These are phyloP conservation scores for Ptychoptera albimana DNA, from an alignment of 2,888 invertebrate species.

Conservation along the genomic window DNA sequence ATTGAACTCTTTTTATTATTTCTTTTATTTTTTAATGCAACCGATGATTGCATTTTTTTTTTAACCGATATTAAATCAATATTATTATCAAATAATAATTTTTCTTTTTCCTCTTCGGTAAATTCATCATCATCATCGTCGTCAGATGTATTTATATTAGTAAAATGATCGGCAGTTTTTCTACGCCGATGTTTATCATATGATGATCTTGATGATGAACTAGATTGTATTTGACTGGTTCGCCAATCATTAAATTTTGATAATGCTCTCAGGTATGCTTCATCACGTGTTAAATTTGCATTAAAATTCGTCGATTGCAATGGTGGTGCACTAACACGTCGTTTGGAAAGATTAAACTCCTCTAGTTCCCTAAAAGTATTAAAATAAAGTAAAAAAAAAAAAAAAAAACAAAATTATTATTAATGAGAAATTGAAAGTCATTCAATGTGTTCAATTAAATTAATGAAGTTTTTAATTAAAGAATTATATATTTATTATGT, in stretches of 20 bases:
- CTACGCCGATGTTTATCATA: neutral
- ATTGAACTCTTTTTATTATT: neutral
- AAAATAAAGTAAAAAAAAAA: too few relatives aligned
- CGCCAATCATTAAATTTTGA: slow-evolving; percentile 17
- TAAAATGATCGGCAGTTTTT: neutral
- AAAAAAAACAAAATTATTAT: neutral
- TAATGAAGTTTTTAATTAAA: too few relatives aligned
- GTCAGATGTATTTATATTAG: neutral
- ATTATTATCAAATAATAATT: too few relatives aligned
- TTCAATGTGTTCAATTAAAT: too few relatives aligned
- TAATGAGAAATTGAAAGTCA: neutral
- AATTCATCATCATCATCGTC: neutral
- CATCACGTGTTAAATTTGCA: slow-evolving; percentile 12
- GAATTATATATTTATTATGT: too few relatives aligned
- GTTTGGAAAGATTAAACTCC: slow-evolving; percentile 12
- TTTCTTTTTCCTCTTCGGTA: neutral
- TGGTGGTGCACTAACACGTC: slow-evolving; percentile 15
- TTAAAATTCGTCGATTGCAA: slow-evolving; percentile 6
- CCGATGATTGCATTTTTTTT: too few relatives aligned
- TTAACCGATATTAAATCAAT: too few relatives aligned
- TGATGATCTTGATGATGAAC: slow-evolving; percentile 1
- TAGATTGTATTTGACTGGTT: slow-evolving; percentile 10
- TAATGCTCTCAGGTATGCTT: slow-evolving; percentile 14
- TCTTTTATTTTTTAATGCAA: too few relatives aligned
- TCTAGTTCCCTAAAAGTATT: slow-evolving; percentile 14